A percentile compares a stretch with the other conserved stretches of the same genome.
Conservation (phyloP, 1,140 invertebrate species). For the Pararge aegeria region DNA sequence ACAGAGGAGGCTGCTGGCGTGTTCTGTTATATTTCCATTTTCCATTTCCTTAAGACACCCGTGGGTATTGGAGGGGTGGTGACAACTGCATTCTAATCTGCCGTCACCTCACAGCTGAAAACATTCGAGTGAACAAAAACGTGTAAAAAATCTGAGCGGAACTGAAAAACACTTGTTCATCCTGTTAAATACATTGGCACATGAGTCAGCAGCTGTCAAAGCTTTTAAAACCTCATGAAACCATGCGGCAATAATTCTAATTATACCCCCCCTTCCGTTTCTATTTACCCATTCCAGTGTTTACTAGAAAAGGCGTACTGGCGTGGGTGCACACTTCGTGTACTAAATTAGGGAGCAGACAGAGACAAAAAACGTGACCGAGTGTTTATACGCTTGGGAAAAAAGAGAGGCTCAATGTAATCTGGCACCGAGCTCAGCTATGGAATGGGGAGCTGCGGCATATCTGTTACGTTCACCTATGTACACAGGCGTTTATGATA, state of each 20-base stretch:
- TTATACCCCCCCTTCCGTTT: constrained; percentile 71
- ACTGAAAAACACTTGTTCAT: neutral
- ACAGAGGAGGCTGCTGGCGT: too few relatives aligned
- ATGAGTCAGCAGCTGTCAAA: constrained; percentile 19
- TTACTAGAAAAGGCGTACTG: constrained; percentile 71
- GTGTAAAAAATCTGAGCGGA: neutral
- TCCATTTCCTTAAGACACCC: too few relatives aligned
- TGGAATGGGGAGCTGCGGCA: constrained; percentile 43
- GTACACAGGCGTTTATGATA: constrained; percentile 23
- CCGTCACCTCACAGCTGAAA: neutral
- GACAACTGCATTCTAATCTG: too few relatives aligned
- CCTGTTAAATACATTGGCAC: neutral
- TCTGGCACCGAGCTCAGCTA: constrained; percentile 52
- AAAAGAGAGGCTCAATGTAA: constrained; percentile 47
- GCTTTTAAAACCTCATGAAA: constrained; percentile 37
- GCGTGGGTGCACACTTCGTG: constrained; percentile 60
- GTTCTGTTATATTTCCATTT: too few relatives aligned
- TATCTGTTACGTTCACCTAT: constrained; percentile 56
- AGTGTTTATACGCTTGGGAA: constrained; percentile 37
- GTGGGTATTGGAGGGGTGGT: too few relatives aligned
- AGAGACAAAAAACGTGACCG: constrained; percentile 60
- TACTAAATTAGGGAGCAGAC: constrained; percentile 69
- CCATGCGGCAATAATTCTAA: constrained; percentile 67
- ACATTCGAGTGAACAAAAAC: neutral
- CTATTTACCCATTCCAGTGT: constrained; percentile 73